These are phyloP conservation scores for Anoplolepis gracilipes DNA, from an alignment of 1,140 invertebrate genomes.

Conservation along the genomic window DNA sequence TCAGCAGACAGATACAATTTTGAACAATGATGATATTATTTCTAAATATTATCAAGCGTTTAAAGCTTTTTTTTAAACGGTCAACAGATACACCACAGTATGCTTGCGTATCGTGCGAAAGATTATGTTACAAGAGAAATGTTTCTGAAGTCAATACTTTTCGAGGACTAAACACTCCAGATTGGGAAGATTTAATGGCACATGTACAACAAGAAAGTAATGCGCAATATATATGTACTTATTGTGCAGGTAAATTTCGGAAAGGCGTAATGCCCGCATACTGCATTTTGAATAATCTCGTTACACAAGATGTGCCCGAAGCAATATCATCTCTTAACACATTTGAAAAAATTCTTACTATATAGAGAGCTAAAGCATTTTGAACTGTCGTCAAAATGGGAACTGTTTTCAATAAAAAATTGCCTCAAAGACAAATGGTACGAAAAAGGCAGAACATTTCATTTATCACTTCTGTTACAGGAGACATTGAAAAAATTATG, in stretches of 20 bases:
- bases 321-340: no score
- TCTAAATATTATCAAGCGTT: not conserved
- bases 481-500: slow-evolving; percentile 2
- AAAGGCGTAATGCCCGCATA: not conserved
- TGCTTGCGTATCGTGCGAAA: not conserved
- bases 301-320: not conserved
- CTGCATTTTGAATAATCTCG: slow-evolving; percentile 2
- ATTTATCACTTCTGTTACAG: not conserved
- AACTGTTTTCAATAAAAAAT: no score
- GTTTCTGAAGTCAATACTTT: not conserved
- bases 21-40: not conserved
- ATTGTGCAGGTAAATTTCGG: not conserved
- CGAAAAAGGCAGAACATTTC: not conserved
- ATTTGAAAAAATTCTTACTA: no score
- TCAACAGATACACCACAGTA: not conserved
- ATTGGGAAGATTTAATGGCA: not conserved
- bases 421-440: not conserved
- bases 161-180: not conserved
- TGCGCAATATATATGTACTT: not conserved
- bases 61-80: not conserved
- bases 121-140: not conserved
- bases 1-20: not conserved
- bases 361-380: no score
- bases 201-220: not conserved
- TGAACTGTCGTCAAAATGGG: no score